phyloP scores from a whole-genome alignment of 2,888 invertebrate species.

The Chirona hameri region DNA sequence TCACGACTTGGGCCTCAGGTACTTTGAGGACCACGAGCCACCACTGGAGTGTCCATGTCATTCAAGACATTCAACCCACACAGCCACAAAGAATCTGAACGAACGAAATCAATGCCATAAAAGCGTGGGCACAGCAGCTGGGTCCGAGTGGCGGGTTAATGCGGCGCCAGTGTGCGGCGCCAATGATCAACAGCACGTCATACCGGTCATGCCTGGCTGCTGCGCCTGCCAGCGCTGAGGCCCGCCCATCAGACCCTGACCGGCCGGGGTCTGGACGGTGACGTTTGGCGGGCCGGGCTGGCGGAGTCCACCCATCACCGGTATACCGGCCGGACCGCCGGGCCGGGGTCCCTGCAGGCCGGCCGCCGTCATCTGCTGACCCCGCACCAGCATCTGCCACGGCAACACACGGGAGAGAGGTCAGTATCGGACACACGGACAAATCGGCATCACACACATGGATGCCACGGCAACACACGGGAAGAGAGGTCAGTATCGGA shows the following conservation, averaged over 20 bases:
- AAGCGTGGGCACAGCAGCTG: too few relatives aligned
- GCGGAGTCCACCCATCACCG: not conserved
- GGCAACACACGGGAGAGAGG: not conserved
- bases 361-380: not conserved
- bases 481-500: too few relatives aligned
- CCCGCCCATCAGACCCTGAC: not conserved
- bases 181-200: not conserved
- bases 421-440: not conserved
- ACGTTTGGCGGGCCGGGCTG: conserved; percentile 11
- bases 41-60: too few relatives aligned
- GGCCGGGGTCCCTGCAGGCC: not conserved
- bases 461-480: too few relatives aligned
- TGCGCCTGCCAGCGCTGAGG: not conserved
- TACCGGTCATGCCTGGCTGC: not conserved
- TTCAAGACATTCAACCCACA: too few relatives aligned
- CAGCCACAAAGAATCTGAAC: too few relatives aligned
- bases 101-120: too few relatives aligned
- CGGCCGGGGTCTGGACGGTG: not conserved
- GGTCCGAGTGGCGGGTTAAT: too few relatives aligned
- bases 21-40: too few relatives aligned
- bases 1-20: too few relatives aligned
- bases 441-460: too few relatives aligned
- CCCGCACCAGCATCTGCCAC: not conserved
- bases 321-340: not conserved
- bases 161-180: too few relatives aligned